phyloP scores from a whole-genome alignment of 2,113 vertebrate genomes.

The Oceanodroma tethys region DNA sequence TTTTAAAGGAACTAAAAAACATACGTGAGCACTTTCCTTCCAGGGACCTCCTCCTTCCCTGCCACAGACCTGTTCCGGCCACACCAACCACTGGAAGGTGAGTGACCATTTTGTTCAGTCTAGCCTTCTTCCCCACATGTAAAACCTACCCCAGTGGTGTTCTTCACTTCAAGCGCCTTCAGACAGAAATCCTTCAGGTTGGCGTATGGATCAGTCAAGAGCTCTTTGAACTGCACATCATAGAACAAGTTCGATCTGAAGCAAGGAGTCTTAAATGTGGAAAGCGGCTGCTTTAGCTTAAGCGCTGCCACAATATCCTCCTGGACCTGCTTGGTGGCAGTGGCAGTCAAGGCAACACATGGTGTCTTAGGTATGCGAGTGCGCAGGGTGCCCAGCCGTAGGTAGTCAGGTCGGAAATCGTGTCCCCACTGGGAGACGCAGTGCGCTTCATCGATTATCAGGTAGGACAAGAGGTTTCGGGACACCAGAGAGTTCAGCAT shows the following conservation, averaged over 20 bases:
- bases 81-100: neutral
- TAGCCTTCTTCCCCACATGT: neutral
- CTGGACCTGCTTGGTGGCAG: conserved; percentile 87
- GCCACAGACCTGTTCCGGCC: neutral
- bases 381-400: conserved; percentile 86
- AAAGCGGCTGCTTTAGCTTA: conserved; percentile 75
- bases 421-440: conserved; percentile 99
- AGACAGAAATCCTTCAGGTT: conserved; percentile 87
- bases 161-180: conserved; percentile 77
- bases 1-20: neutral
- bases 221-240: conserved; percentile 90
- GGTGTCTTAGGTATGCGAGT: conserved; percentile 72
- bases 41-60: neutral
- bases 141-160: conserved; percentile 66
- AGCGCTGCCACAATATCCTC: conserved; percentile 84
- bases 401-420: conserved; percentile 94
- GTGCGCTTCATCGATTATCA: conserved; percentile 95
- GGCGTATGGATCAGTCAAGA: conserved; percentile 79
- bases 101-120: neutral
- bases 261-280: conserved; percentile 84
- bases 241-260: conserved; percentile 93
- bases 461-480: conserved; percentile 84
- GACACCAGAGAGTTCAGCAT: conserved; percentile 80
- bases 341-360: conserved; percentile 91
- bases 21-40: rapidly evolving